Percentiles rank a stretch among this genome's conserved stretches.
Evolutionary conservation across 2,888 invertebrate species (phyloP).

Genomic region (Drosophila nigricruria): DNA sequence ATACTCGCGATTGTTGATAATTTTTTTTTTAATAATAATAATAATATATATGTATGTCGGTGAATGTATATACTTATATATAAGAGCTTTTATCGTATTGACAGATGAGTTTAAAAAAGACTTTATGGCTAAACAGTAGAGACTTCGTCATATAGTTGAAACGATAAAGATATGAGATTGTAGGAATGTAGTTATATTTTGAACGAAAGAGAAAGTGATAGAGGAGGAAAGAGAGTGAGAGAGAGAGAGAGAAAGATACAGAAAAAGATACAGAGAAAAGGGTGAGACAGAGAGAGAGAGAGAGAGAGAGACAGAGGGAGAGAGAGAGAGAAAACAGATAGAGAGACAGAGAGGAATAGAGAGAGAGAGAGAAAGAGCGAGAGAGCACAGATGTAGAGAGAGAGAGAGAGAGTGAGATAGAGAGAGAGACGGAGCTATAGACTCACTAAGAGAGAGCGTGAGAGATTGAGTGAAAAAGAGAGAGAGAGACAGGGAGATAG

Average conservation of each 20-base stretch:
- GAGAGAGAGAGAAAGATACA: background rate
- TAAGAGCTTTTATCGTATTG: slow-evolving; percentile 3
- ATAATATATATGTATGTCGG: background rate
- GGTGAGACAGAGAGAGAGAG: background rate
- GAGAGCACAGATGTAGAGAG: too few relatives aligned
- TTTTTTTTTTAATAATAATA: background rate
- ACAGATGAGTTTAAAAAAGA: background rate
- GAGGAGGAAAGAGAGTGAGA: background rate
- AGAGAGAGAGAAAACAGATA: background rate
- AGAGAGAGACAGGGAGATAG: background rate
- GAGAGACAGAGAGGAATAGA: background rate
- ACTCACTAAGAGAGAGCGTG: background rate
- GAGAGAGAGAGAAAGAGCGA: background rate
- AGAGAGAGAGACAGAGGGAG: background rate
- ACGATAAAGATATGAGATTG: background rate
- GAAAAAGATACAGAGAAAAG: background rate
- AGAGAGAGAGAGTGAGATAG: background rate
- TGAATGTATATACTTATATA: background rate
- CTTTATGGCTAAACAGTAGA: background rate
- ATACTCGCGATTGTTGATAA: background rate
- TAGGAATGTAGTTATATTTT: background rate
- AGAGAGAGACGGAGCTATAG: too few relatives aligned
- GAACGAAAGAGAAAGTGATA: background rate
- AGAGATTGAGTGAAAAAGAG: background rate
- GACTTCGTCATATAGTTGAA: background rate